phyloP scores from a whole-genome alignment of 1,140 invertebrate genomes.

The Pygmarrhopalites habei region DNA sequence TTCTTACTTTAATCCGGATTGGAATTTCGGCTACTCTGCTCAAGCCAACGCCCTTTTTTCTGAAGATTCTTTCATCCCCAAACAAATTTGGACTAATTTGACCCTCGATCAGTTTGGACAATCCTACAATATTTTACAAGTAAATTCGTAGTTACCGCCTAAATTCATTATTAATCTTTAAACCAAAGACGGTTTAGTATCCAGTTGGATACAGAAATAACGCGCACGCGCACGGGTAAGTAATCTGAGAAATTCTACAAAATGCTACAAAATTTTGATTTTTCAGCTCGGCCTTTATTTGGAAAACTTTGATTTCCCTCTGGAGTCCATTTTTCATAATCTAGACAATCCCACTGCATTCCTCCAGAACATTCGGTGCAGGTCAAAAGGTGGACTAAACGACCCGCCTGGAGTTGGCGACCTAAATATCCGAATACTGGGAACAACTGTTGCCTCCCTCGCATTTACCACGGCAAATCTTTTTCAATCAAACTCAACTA shows the following conservation, averaged over 20 bases:
- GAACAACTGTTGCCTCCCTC: constrained; percentile 24
- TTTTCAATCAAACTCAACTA: constrained; percentile 35
- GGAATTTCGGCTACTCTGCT: constrained; percentile 60
- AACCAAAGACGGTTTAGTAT: not conserved
- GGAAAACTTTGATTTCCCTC: no score
- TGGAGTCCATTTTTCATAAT: no score
- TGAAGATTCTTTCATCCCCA: constrained; percentile 74
- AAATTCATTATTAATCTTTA: not conserved
- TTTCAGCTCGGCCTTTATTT: not conserved
- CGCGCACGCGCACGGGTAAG: not conserved
- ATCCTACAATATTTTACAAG: constrained; percentile 74
- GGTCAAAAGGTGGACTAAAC: no score
- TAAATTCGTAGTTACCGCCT: constrained; percentile 17
- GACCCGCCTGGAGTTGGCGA: constrained; percentile 20
- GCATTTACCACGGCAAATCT: constrained; percentile 39
- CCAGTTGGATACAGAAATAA: not conserved
- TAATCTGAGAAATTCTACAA: not conserved
- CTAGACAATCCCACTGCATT: not conserved
- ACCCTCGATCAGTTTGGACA: constrained; percentile 80
- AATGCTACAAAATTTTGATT: not conserved
- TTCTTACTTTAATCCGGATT: constrained; percentile 60
- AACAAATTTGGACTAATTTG: constrained; percentile 69
- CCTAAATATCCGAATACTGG: constrained; percentile 37
- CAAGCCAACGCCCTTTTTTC: constrained; percentile 80
- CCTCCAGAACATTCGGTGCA: no score